These are phyloP conservation scores for Drosophila yakuba DNA, from an alignment of 1,140 invertebrate species.

Conservation along the genomic window DNA sequence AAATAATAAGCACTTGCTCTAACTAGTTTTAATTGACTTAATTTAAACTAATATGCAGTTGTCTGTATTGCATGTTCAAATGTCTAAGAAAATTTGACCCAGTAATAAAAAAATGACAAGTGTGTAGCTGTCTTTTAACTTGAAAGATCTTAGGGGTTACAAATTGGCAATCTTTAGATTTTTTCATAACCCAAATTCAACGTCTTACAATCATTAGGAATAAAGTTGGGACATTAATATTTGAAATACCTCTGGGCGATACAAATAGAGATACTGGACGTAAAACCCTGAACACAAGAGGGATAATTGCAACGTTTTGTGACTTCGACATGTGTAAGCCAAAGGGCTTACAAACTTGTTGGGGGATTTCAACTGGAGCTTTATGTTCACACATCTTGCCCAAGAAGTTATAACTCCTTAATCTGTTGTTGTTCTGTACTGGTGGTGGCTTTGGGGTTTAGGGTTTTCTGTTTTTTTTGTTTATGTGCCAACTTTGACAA, in stretches of 20 bases:
- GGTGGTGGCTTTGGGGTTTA: not conserved
- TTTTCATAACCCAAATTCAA: too few species aligned
- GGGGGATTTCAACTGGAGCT: slow-evolving; percentile 7
- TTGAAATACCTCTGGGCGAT: not conserved
- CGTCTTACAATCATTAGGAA: too few species aligned
- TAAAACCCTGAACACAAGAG: not conserved
- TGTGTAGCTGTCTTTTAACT: slow-evolving; percentile 1
- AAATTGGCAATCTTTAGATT: not conserved
- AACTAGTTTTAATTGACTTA: slow-evolving; percentile 15
- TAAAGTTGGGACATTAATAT: too few species aligned
- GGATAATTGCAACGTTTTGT: slow-evolving; percentile 31
- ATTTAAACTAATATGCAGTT: slow-evolving; percentile 18
- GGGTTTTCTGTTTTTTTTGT: slow-evolving; percentile 13
- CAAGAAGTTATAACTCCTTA: slow-evolving; percentile 39
- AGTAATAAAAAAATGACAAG: slow-evolving; percentile 16
- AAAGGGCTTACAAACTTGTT: slow-evolving; percentile 29
- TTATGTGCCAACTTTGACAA: slow-evolving; percentile 36
- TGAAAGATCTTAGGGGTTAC: not conserved
- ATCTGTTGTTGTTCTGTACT: slow-evolving; percentile 38
- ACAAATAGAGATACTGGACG: not conserved
- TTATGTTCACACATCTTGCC: slow-evolving; percentile 35
- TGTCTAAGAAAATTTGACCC: slow-evolving; percentile 1
- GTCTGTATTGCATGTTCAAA: not conserved
- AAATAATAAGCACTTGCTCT: not conserved
- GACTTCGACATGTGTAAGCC: slow-evolving; percentile 43